Evolutionary conservation across 1,140 invertebrate genomes (phyloP), one percentile per base, ranked within the genome.

Genomic region (Subanguina moxae): DNA sequence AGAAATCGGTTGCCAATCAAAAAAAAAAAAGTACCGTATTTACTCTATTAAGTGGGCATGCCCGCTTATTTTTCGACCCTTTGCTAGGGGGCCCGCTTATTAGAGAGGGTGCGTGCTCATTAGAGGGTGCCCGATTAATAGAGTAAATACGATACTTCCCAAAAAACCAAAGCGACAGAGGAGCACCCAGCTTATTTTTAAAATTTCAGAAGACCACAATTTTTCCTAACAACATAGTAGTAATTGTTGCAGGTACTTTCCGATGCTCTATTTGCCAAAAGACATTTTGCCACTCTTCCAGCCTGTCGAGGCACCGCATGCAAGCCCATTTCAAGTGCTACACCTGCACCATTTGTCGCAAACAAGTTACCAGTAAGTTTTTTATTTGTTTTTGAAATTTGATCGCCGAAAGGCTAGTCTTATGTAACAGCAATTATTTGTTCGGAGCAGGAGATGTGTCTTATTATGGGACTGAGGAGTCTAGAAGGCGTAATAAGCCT

Each of bases 261-360:
- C 81, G 76, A 30, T 81, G 80, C 64, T 79, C 78, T 25, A 68
- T 80, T 45, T 81, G 80, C 38, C 32, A 68, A 7, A 81, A 81
- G 70, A 65, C 78, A 15, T 81, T 81, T 67, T 81, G 80, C 57
- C 80, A 81, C 61, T 82, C 80, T n/a, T 82, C 80, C 25, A 78
- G 74, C 17, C 75, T 81, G 13, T 78, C 74, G 46, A 71, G 80
- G 7, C 80, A 81, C 56, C 76, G 81, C 15, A 82, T 81, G 80
- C 80, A 81, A 30, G 75, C 79, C 5, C 80, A 81, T 59, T 82
- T 81, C 64, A 82, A 80, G 58, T 74, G 72, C 61, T 82, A 77
- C 67, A 72, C 65, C 21, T 82, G 79, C 43, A 82, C 79, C 8
- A 64, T 74, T 28, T 82, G 79, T 59, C 32, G 68, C 8, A 73